Base-by-base conservation (phyloP, 2,888 invertebrate species). In the Stenolophus ochropezus region DNA sequence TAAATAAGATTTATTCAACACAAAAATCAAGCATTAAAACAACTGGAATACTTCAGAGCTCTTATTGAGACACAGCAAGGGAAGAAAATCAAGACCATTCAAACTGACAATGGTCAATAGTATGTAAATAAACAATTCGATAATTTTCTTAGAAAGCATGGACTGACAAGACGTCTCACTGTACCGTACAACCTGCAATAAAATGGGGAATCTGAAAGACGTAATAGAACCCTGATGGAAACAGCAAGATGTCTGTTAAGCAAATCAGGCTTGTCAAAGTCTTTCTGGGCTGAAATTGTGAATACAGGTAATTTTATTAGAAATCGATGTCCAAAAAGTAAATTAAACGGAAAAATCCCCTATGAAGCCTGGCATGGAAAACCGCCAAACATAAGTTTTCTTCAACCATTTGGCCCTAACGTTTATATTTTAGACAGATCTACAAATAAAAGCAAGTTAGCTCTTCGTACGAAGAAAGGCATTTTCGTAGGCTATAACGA, bases 201-300 rank as follows among this genome's bases (percentile, higher is more conserved):
- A n/a, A n/a, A n/a, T n/a, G n/a, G n/a, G n/a, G n/a, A n/a, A n/a
- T n/a, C n/a, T 0, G 88, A 88, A 71, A 53, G 86, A 11, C 84
- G 85, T 25, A 87, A 87, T 23, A 75, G 86, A 0, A 86, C 86
- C 1, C 79, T 87, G 0, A 83, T 86, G 58, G 86, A 87, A 23
- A 83, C 82, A 21, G 85, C 86, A 0, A 82, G 86, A 27, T 84
- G 84, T n/a, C 83, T 87, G 71, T 58, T 88, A n/a, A 33, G 83
- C 0, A 81, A 86, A 14, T 79, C 84, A 4, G 75, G 81, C 8
- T 65, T 86, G 5, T 82, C 84, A 20, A 25, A 82, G 11, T 77
- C 53, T 25, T 84, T 86, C 47, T 87, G 86, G 87, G 85, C 85
- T 4, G 87, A 88, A 76, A 87, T 87, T 3, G 82, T 86, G 4